phyloP scores from a whole-genome alignment of 1,140 invertebrate genomes.

The silkworm (Bombyx mori) region ASM3026992v2 NC_085113.1:9143501-9144000 shows the following conservation, averaged over 20 bases:
- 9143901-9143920: constrained; percentile 38
- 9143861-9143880: constrained; percentile 4
- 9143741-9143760: no score
- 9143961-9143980: constrained; percentile 7
- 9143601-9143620: constrained; percentile 33
- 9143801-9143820: background rate
- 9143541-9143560: constrained; percentile 57
- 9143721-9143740: constrained; percentile 1
- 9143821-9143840: constrained; percentile 25
- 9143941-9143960: no score
- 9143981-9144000: constrained; percentile 34
- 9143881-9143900: constrained; percentile 12
- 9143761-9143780: no score
- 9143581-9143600: constrained; percentile 65
- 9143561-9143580: constrained; percentile 57
- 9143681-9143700: constrained; percentile 15
- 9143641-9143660: constrained; percentile 15
- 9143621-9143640: constrained; percentile 33
- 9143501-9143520: no score
- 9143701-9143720: constrained; percentile 17
- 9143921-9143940: background rate
- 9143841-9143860: constrained; percentile 28
- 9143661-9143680: constrained; percentile 14
- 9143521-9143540: constrained; percentile 14
- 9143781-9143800: no score